Evolutionary conservation across 2,888 invertebrate species (phyloP), one percentile per base, ranked within the genome.

Genomic region (Phyto melanocephala): DNA sequence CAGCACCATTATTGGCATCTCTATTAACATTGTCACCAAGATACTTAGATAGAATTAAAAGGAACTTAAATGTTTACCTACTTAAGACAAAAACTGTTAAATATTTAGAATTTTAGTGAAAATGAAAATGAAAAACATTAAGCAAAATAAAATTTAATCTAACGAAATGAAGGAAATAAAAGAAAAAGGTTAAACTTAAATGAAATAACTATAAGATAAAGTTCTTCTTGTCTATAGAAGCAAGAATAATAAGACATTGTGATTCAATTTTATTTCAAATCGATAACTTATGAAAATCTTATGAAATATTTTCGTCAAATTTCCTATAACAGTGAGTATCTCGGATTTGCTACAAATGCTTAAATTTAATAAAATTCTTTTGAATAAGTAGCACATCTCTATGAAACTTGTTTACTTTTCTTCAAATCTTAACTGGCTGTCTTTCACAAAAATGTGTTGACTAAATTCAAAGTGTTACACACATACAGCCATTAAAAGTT

Each of bases 371-470:
- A 52, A 24, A 6, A 4, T 52, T 28, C n/a, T 24, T 6, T 1
- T 24, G 0, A 52, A n/a, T 24, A n/a, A 5, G 24, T 24, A n/a
- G 24, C 20, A 20, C 6, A 24, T 40, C 20, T 40, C 13, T 28
- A 28, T 28, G 13, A 40, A n/a, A 40, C 11, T 7, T 7, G 5
- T 40, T 40, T 40, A 28, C 6, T 6, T 24, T 52, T 7, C 17
- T 11, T n/a, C 2, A 28, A 33, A 56, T 17, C 54, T n/a, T 24
- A 13, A 56, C 54, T 56, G 28, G 54, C 42, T 42, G 68, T 33
- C 68, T 28, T 54, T 42, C 68, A 52, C 24, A 40, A 42, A 56
- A 54, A 68, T 56, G 28, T 40, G 68, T 68, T 68, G 68, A 54
- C 54, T 54, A 56, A 56, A 68, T 40, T 56, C 20, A 24, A 24